A percentile compares a stretch with the other conserved stretches of the same genome.
phyloP scores from a whole-genome alignment of 2,888 invertebrate species.

The Brachynemurus nebulosus region DNA sequence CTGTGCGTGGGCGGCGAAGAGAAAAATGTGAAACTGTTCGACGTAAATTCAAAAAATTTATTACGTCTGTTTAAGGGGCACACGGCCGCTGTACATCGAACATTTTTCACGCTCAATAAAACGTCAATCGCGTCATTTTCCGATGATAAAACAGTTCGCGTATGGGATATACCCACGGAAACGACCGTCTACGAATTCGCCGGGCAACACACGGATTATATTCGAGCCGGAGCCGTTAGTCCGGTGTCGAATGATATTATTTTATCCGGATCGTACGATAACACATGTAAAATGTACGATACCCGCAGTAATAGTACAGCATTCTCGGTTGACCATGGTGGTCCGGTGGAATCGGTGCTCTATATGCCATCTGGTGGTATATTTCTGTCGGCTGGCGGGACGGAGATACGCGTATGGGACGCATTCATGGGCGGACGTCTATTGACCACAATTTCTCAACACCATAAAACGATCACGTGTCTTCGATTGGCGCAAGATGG shows the following conservation, averaged over 20 bases:
- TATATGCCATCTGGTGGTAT: slow-evolving; percentile 83
- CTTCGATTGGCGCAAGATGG: slow-evolving; percentile 69
- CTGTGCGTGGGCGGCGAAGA: slow-evolving; percentile 86
- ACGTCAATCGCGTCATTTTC: slow-evolving; percentile 74
- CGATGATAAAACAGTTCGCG: slow-evolving; percentile 71
- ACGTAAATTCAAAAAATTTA: slow-evolving; percentile 67
- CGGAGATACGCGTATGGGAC: slow-evolving; percentile 88
- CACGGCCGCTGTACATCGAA: slow-evolving; percentile 63
- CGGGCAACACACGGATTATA: slow-evolving; percentile 65
- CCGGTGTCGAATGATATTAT: slow-evolving; percentile 61
- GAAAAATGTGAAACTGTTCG: slow-evolving; percentile 73
- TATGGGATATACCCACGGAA: slow-evolving; percentile 91
- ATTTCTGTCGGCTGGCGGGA: slow-evolving; percentile 84
- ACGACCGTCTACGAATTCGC: slow-evolving; percentile 48
- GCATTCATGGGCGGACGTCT: slow-evolving; percentile 74
- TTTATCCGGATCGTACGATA: slow-evolving; percentile 81
- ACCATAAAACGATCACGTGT: slow-evolving; percentile 91
- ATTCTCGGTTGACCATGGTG: slow-evolving; percentile 68
- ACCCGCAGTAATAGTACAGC: slow-evolving; percentile 55
- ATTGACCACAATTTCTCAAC: slow-evolving; percentile 72
- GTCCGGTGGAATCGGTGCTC: slow-evolving; percentile 77
- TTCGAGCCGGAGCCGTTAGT: slow-evolving; percentile 70
- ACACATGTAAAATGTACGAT: slow-evolving; percentile 78
- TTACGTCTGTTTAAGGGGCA: slow-evolving; percentile 80
- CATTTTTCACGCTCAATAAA: slow-evolving; percentile 66